These are phyloP conservation scores for Drosophila littoralis DNA, from an alignment of 1,140 invertebrate genomes.

Conservation along the genomic window DNA sequence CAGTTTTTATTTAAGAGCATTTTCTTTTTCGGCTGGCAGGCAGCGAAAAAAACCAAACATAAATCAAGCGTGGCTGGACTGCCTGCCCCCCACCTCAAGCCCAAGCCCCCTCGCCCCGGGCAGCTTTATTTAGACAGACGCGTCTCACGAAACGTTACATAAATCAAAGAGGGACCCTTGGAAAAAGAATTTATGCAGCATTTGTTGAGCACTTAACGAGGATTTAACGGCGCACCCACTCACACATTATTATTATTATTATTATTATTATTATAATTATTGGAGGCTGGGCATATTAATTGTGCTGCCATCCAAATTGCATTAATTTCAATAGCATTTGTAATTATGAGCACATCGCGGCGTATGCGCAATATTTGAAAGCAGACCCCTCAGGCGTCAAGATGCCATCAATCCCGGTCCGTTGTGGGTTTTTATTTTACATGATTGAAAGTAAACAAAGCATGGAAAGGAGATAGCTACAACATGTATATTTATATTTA, in stretches of 20 bases:
- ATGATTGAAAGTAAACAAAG: slow-evolving; percentile 38
- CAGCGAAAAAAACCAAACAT: slow-evolving; percentile 23
- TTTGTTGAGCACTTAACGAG: slow-evolving; percentile 49
- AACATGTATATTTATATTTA: too few species aligned
- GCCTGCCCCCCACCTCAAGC: background rate
- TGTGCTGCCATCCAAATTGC: slow-evolving; percentile 30
- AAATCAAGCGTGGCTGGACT: slow-evolving; percentile 37
- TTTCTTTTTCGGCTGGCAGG: slow-evolving; percentile 12
- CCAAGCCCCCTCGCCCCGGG: background rate
- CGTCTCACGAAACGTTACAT: slow-evolving; percentile 41
- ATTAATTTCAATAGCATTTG: slow-evolving; percentile 37
- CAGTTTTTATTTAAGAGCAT: slow-evolving; percentile 42
- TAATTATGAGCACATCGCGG: slow-evolving; percentile 23
- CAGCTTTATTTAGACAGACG: slow-evolving; percentile 43
- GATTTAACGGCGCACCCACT: slow-evolving; percentile 30
- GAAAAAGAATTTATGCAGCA: slow-evolving; percentile 26
- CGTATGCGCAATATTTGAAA: slow-evolving; percentile 22
- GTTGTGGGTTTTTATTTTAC: background rate
- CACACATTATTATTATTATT: slow-evolving; percentile 25
- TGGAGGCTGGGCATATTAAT: slow-evolving; percentile 24
- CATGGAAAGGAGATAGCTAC: background rate
- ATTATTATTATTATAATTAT: slow-evolving; percentile 1
- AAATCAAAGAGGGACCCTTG: slow-evolving; percentile 42
- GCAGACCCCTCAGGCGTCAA: background rate
- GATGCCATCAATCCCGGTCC: background rate